phyloP scores from a whole-genome alignment of 2,888 invertebrate genomes.

The Bombylius discolor region DNA sequence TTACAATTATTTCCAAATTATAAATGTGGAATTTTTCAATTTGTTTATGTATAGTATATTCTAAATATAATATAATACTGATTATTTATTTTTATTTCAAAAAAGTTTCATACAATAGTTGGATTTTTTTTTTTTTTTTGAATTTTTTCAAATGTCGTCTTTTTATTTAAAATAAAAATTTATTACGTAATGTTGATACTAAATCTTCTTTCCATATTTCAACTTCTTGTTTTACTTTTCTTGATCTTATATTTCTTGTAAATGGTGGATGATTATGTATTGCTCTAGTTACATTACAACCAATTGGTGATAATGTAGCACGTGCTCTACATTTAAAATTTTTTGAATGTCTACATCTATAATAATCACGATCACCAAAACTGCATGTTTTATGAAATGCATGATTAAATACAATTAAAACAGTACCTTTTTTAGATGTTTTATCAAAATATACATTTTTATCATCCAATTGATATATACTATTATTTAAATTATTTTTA shows the following conservation, averaged over 20 bases:
- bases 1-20: too few species aligned
- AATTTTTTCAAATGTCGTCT: too few species aligned
- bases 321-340: conserved; percentile 13
- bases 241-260: not conserved
- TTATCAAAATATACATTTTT: not conserved
- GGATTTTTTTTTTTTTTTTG: too few species aligned
- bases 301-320: conserved; percentile 2
- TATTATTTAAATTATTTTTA: not conserved
- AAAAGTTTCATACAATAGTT: too few species aligned
- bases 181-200: not conserved
- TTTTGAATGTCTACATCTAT: conserved; percentile 14
- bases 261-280: conserved; percentile 11
- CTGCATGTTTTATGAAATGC: conserved; percentile 12
- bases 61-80: too few species aligned
- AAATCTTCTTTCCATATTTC: not conserved
- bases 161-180: not conserved
- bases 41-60: too few species aligned
- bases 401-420: conserved; percentile 10
- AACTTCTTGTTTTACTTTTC: not conserved
- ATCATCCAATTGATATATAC: not conserved
- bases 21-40: too few species aligned
- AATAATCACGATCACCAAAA: conserved; percentile 10
- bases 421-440: not conserved
- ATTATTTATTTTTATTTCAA: too few species aligned
- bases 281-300: conserved; percentile 5